Evolutionary conservation across 2,888 invertebrate species (phyloP), one percentile per base, ranked within the genome.

Genomic region (Caenorhabditis plicata): DNA sequence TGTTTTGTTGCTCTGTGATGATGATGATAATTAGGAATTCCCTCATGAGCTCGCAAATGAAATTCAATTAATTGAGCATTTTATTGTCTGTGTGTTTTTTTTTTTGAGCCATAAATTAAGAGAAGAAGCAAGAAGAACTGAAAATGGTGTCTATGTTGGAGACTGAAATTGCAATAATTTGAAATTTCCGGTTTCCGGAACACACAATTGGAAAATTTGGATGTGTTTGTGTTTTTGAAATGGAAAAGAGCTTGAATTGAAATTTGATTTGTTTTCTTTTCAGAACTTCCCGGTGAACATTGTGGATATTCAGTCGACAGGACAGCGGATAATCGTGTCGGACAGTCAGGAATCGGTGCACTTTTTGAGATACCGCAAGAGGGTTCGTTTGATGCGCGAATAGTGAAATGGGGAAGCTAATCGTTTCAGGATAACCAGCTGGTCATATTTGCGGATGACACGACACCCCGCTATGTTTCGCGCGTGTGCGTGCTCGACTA

Each of bases 381-480:
- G 60, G 33, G 78, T 78, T 11, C 62, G 76, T 66, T 40, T 19
- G 11, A 4, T 19, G 39, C 29, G 39, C 15, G 13, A 44, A 23
- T 11, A 13, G 7, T 7, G 13, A 8, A 44, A 20, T 26, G 19
- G 7, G 17, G 13, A 9, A 7, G 13, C 7, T 27, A 9, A 9
- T 43, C 17, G 41, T 77, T 77, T 8, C 62, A 79, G 79, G 98
- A 98, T 82, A 99, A 99, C 83, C 95, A 96, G 80, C 85, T 99
- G 57, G 92, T 96, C 23, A 90, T 98, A 48, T 99, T 98, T 83
- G 93, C 95, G 2, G 98, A 98, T 81, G 98, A 99, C 81, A 94
- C 94, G 0, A 90, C 92, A 83, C 98, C 96, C 0, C 87, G 92
- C 69, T 98, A 93, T 92, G 89, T 95, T 29, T 94, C 95, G 0